Base-by-base conservation (phyloP, 92 coral and sea anemone species). In the Montipora capitata region DNA sequence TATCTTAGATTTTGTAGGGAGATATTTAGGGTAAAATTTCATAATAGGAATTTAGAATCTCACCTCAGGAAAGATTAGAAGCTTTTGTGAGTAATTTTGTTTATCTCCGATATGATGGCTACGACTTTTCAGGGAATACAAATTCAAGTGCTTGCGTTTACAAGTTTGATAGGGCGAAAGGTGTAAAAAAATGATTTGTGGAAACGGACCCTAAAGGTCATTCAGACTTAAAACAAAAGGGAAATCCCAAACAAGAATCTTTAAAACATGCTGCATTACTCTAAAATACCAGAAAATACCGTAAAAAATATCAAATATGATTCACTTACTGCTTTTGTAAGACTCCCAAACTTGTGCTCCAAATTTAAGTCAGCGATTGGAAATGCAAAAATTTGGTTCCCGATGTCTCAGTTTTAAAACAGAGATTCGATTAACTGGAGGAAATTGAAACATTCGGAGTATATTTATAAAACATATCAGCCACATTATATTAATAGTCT, bases 381-480 rank as follows among this genome's bases (percentile, higher is more conserved):
- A 20, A 56, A 51, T 40, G 63, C 38, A 52, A 57, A 39, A 43
- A 51, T 72, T 73, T 57, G 83, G 58, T 71, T 79, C 85, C 62
- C 88, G 87, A 79, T 81, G 68, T 84, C 79, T 66, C 86, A 85
- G 82, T 89, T 85, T 93, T 91, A 93, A 95, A 88, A 82, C 91
- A 82, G 76, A 88, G 81, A 85, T 84, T 93, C 96, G 85, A 95
- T 95, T 94, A 94, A 91, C 96, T 91, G 92, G 84, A 85, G 92
- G 82, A 91, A 95, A 95, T 88, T 95, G 95, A 95, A 93, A 93
- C 96, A 95, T 90, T 95, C 90, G 64, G 74, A 78, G 91, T 91
- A 91, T 95, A 92, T 93, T 95, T 95, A 93, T 94, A 91, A 95
- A 92, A 91, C 94, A 93, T 87, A 95, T 93, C 86, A 93, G 91